Base-by-base conservation (phyloP, 2,797 vertebrate species). In the Crocodylus rhombifer region DNA sequence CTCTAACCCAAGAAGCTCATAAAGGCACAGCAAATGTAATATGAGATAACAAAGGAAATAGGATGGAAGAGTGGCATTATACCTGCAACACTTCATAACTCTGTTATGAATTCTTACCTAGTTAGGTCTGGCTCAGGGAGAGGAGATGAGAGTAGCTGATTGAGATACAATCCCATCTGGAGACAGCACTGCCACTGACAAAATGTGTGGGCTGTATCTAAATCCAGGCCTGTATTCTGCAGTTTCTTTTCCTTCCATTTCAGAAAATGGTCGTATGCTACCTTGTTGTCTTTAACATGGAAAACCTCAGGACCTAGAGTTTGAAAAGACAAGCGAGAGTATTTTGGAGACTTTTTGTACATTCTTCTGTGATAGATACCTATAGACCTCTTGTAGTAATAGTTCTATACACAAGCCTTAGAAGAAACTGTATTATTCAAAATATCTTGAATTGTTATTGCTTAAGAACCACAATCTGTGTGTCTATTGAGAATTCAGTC, bases 121-220 rank as follows among this genome's bases (percentile, higher is more conserved):
- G 98, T 97, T 28, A 99, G 94, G 80, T 98, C 97, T 77, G 99
- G 98, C 86, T 98, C 98, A 30, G 97, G 94, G 61, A 99, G 96
- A 4, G 99, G 99, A 55, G 93, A 92, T 89, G 98, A 96, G 36
- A 99, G 96, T 13, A 99, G 97, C 96, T 99, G 98, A 96, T 99
- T 99, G 82, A 99, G 98, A 92, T 98, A 98, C 82, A 98, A 65
- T n/a, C 97, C 98, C 88, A 98, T 98, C 98, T 98, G 98, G 91
- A 99, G 97, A 92, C 99, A 99, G 95, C 99, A 98, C 95, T 99
- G 99, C 99, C 99, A 99, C 91, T 99, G 99, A 97, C 99, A 99
- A 93, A 99, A 98, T 94, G 97, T 64, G 89, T 99, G 99, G 82
- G 98, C 98, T 25, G 96, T 97, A 58, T 98, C 98, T 62, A 99